Evolutionary conservation across 2,113 vertebrate genomes (phyloP).

Genomic region (Hylia prasina): DNA sequence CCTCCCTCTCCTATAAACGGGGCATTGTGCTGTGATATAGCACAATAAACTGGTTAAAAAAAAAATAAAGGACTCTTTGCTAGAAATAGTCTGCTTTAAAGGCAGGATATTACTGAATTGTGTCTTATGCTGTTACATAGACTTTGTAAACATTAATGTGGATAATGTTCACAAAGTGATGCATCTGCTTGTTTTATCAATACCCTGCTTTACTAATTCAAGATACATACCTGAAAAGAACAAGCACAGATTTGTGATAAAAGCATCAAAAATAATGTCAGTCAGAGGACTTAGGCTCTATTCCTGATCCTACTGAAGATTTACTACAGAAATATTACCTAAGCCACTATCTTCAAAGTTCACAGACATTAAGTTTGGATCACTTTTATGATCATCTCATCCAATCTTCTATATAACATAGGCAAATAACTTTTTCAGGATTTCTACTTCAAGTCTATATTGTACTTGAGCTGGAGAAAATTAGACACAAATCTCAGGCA

Average conservation of each 20-base stretch:
- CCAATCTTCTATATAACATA: background rate
- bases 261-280: background rate
- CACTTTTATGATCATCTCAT: slow-evolving; percentile 39
- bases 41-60: slow-evolving; percentile 43
- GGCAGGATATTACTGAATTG: background rate
- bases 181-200: background rate
- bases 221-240: background rate
- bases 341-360: slow-evolving; percentile 29
- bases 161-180: background rate
- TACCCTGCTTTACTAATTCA: background rate
- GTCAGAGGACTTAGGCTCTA: background rate
- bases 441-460: slow-evolving; percentile 3
- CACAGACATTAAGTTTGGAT: slow-evolving; percentile 36
- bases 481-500: slow-evolving; percentile 14
- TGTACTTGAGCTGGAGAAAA: slow-evolving; percentile 32
- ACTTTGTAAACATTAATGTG: background rate
- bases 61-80: slow-evolving; percentile 14
- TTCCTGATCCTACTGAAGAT: background rate
- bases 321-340: slow-evolving; percentile 18
- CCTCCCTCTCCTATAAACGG: slow-evolving; percentile 21
- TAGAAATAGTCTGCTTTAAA: slow-evolving; percentile 36
- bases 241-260: background rate
- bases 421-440: slow-evolving; percentile 34
- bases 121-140: background rate
- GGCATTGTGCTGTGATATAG: slow-evolving; percentile 16